Evolutionary conservation across 2,797 vertebrate genomes (phyloP), one percentile per base, ranked within the genome.

Genomic region (Lindbergichthys nudifrons): DNA sequence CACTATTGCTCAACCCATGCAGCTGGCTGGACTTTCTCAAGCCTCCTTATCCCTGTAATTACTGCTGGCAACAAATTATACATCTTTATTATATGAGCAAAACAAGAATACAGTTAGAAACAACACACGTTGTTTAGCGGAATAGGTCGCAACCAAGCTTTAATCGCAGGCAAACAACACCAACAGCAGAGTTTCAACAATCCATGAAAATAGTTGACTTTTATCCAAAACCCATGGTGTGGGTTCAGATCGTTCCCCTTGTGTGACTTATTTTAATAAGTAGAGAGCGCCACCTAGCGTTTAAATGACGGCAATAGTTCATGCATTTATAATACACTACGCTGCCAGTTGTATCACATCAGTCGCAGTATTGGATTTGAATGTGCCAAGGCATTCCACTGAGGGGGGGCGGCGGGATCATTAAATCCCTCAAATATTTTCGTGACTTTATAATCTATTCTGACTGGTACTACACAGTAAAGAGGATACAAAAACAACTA

Each of bases 231-330:
- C 18, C 52, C 12, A 23, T 3, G 10, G n/a, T 42, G 47, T 13
- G 5, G 47, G 19, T 11, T 36, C 32, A 36, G 30, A 15, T 15
- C 13, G 41, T 32, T 47, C 13, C 2, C 42, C 7, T 3, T 43
- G 23, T 7, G 5, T 3, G 13, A 9, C 1, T 6, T 1, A 10
- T 48, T 61, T 57, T 30, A 3, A 47, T 51, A 53, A 65, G 15
- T 0, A 51, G 21, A 66, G 42, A 36, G 64, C 86, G 74, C 78
- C 88, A 82, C 69, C 86, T 79, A 58, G 79, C 73, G 90, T 45
- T 1, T 13, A 26, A 4, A 43, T 26, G 1, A 13, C 1, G 2
- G 0, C 62, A 57, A 15, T 47, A 51, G 57, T 39, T 12, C 5
- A 18, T 18, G 54, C 15, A 3, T 64, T 41, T 15, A 32, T n/a